A percentile compares a stretch with the other conserved stretches of the same genome.
These are phyloP conservation scores for Ichneumon xanthorius DNA, from an alignment of 2,888 invertebrate species.

Conservation along the genomic window DNA sequence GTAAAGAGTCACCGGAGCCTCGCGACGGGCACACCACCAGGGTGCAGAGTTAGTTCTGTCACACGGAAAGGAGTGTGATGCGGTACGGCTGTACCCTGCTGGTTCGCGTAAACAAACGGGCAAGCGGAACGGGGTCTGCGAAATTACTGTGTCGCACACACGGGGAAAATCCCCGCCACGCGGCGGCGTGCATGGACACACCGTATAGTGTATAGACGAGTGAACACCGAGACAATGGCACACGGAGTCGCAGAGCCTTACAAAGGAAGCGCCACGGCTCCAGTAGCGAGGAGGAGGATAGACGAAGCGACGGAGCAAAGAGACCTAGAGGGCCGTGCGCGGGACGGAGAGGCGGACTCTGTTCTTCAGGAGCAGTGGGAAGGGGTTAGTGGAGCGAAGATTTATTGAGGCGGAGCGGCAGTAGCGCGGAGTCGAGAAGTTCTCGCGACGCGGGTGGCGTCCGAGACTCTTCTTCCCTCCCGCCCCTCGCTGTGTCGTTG, in stretches of 20 bases:
- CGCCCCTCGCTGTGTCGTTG: slow-evolving; percentile 55
- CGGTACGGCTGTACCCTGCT: slow-evolving; percentile 37
- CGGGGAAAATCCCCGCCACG: background rate
- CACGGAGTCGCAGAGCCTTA: slow-evolving; percentile 55
- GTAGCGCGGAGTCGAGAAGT: slow-evolving; percentile 77
- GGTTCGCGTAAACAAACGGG: slow-evolving; percentile 54
- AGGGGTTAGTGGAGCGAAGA: slow-evolving; percentile 70
- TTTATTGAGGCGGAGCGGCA: slow-evolving; percentile 75
- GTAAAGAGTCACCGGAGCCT: slow-evolving; percentile 45
- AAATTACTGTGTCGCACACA: slow-evolving; percentile 38
- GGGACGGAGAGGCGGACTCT: slow-evolving; percentile 38
- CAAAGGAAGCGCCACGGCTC: slow-evolving; percentile 42
- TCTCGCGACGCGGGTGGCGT: slow-evolving; percentile 69
- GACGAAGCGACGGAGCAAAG: slow-evolving; percentile 42
- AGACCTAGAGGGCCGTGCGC: slow-evolving; percentile 24
- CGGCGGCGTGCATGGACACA: slow-evolving; percentile 28
- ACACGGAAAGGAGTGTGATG: slow-evolving; percentile 29
- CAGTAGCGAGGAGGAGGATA: slow-evolving; percentile 54
- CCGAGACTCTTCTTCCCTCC: slow-evolving; percentile 35
- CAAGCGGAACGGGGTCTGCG: slow-evolving; percentile 22
- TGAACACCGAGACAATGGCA: slow-evolving; percentile 54
- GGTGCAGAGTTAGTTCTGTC: slow-evolving; percentile 54
- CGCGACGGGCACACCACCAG: slow-evolving; percentile 16
- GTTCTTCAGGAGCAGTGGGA: slow-evolving; percentile 47
- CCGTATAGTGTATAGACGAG: slow-evolving; percentile 42